Evolutionary conservation across 2,797 vertebrate species (phyloP), one percentile per base, ranked within the genome.

Genomic region (Aphelocoma californica): DNA sequence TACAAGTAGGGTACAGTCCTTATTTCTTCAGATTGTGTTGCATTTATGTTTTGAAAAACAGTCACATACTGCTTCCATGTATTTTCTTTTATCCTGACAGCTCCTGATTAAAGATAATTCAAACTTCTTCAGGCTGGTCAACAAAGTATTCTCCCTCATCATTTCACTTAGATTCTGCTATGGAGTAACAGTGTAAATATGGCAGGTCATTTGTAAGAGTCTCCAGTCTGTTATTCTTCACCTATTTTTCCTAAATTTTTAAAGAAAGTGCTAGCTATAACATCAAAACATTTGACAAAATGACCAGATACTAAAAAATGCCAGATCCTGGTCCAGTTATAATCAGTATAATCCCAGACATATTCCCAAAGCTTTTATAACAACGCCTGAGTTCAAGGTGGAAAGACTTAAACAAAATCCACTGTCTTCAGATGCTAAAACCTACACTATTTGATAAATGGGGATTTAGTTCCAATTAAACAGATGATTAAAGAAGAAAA

Each of bases 381-480:
- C 12, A 60, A 56, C 50, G 26, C 25, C 32, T 12, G 20, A 70
- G 67, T 87, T 94, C 71, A 87, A 74, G 74, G 60, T 90, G 42
- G 71, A 92, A 79, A 64, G 69, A 73, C 60, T 74, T 81, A 36
- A 48, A n/a, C 18, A 61, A 91, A 92, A 67, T 18, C 70, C 31
- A 61, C 34, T 53, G 45, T 61, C 51, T 94, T 86, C 74, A 31
- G 53, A 78, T 74, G 38, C 34, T 82, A 80, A 85, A 95, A 57
- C 26, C 48, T 24, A 69, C 6, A 6, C 11, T 70, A 81, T 54
- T 93, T 87, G 88, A 92, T 92, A 96, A 92, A 95, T 51, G 74
- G 36, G 84, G 81, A 92, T 92, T 94, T 93, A 66, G 73, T 85
- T 91, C 78, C 67, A 94, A 94, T 95, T 95, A 93, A 85, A 77